Evolutionary conservation across 2,113 vertebrate genomes (phyloP), one percentile per base, ranked within the genome.

Genomic region (Nerophis ophidion): DNA sequence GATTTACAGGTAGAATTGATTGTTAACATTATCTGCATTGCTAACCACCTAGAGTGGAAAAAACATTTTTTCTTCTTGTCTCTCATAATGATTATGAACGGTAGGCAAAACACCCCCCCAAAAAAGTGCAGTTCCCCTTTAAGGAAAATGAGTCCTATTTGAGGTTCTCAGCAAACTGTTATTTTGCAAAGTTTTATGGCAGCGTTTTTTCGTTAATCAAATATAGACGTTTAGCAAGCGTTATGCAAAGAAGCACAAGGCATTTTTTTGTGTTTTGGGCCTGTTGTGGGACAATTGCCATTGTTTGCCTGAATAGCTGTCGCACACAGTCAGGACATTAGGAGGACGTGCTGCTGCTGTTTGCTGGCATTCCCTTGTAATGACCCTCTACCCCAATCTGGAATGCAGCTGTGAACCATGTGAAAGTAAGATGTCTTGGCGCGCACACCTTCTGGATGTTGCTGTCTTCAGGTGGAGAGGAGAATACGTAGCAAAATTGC

Each of bases 311-410:
- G 56, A 76, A 81, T 74, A 75, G 61, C 68, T 77, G 57, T 48
- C 58, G 59, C 36, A 58, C 40, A 57, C 45, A n/a, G 59, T 34
- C 51, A 38, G 38, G 48, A 36, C 54, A 52, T 51, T 10, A 53
- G 36, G 55, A 48, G 2, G 26, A 35, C 10, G 16, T 57, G 6
- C 35, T 66, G 40, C 38, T 47, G 52, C 70, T 83, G 81, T 82
- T 78, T 76, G 53, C 65, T 13, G 44, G 14, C 79, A 75, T 86
- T 83, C 76, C 59, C 57, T 2, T 16, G 6, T 72, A 78, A 82
- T 75, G 60, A 60, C 44, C 63, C 34, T 45, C 44, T 63, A 55
- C 35, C 54, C 3, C 40, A 2, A 51, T 38, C 74, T 69, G 67
- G 63, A 59, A 60, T 62, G 66, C 58, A 50, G 36, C 50, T 57